Evolutionary conservation across 1,140 invertebrate species (phyloP).

Genomic region (Episyrphus balteatus): DNA sequence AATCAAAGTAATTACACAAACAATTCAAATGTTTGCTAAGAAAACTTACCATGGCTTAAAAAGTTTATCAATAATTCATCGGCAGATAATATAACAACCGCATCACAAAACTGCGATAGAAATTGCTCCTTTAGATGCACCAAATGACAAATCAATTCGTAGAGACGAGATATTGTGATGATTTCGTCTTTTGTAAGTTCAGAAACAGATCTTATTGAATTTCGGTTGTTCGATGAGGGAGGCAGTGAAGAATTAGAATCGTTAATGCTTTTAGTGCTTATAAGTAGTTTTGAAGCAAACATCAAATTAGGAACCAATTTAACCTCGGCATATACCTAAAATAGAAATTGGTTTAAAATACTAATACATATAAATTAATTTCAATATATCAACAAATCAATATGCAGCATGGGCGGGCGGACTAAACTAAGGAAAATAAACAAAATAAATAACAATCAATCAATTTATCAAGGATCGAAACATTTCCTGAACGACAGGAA

Average conservation of each 20-base stretch:
- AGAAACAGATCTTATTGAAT: slow-evolving; percentile 31
- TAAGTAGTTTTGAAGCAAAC: slow-evolving; percentile 56
- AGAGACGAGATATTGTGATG: slow-evolving; percentile 51
- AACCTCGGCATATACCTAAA: slow-evolving; percentile 54
- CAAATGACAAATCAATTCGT: slow-evolving; percentile 58
- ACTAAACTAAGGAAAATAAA: too few relatives aligned
- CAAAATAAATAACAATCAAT: too few relatives aligned
- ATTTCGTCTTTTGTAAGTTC: slow-evolving; percentile 48
- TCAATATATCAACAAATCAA: too few relatives aligned
- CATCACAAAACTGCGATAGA: slow-evolving; percentile 65
- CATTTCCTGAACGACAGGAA: too few relatives aligned
- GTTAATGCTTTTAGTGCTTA: slow-evolving; percentile 27
- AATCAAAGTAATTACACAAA: neutral
- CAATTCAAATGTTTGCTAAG: neutral
- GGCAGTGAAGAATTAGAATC: slow-evolving; percentile 21
- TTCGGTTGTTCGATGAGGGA: slow-evolving; percentile 8
- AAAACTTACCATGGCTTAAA: slow-evolving; percentile 41
- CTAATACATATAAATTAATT: too few relatives aligned
- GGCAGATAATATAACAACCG: slow-evolving; percentile 54
- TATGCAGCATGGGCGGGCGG: too few relatives aligned
- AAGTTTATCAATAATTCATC: slow-evolving; percentile 43
- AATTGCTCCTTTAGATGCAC: slow-evolving; percentile 58
- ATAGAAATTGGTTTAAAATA: slow-evolving; percentile 8
- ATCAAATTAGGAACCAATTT: slow-evolving; percentile 67
- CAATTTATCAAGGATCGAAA: too few relatives aligned